Evolutionary conservation across 2,888 invertebrate species (phyloP), one percentile per base, ranked within the genome.

Genomic region (Microplitis manilae): DNA sequence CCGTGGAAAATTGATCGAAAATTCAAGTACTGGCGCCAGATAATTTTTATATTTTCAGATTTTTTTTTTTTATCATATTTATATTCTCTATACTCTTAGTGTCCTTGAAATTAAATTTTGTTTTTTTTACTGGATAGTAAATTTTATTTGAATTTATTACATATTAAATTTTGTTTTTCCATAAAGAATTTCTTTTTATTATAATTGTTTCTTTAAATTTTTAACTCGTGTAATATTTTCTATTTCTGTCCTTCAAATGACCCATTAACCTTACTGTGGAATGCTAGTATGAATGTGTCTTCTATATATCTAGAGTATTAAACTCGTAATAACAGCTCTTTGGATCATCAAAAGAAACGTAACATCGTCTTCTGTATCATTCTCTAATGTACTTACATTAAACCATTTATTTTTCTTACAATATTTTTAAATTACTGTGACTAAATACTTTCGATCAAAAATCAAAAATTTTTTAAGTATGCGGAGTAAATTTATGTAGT

Each of bases 1-100:
- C 38, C 41, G 9, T 41, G 70, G 76, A 64, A 76, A 64, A 50
- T 41, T 76, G 30, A 74, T 68, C 60, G 70, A 70, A 76, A 76
- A 76, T 70, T 76, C 70, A 62, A 30, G 50, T 40, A 60, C 39
- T 65, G 76, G 76, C 76, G 76, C 76, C 76, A 65, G 61, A 17
- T 9, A 20, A 61, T 40, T 75, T 60, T 65, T 50, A 39, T 68
- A 61, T 61, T 68, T 61, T 20, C 20, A 2, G 1, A 20, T 20
- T 20, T 20, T 20, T 20, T 20, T 20, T 30, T 30, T 30, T 30
- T 30, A 30, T 30, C 30, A 30, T 30, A 30, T 30, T 30, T 30
- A 30, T 30, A 4, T 30, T 30, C 30, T 30, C 30, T 30, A 30
- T 30, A 30, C 4, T 30, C 30, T 30, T 30, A 30, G 30, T 30